These are phyloP conservation scores for Sinopyrophorus schimmeli DNA, from an alignment of 2,888 invertebrate species.

Conservation along the genomic window DNA sequence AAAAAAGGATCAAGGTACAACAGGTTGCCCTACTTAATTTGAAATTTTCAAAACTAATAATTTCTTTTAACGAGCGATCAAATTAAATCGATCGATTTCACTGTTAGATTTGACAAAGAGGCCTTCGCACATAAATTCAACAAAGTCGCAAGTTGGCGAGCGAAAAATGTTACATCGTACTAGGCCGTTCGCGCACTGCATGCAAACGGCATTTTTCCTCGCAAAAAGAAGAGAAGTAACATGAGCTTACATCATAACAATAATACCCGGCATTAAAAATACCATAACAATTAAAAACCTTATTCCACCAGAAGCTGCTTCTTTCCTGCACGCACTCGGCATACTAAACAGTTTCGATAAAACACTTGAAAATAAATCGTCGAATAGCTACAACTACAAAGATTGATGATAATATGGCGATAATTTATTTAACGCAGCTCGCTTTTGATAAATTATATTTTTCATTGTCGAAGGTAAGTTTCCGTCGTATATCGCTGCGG, in stretches of 20 bases:
- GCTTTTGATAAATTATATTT: slow-evolving; percentile 9
- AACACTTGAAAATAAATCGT: background rate
- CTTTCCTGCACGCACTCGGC: slow-evolving; percentile 9
- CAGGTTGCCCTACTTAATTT: too few species aligned
- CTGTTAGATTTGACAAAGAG: too few species aligned
- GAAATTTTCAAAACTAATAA: too few species aligned
- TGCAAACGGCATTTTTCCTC: slow-evolving; percentile 9
- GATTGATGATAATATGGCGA: slow-evolving; percentile 10
- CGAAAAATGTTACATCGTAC: slow-evolving; percentile 14
- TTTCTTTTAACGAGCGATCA: too few species aligned
- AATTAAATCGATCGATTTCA: too few species aligned
- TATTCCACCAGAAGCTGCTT: slow-evolving; percentile 17
- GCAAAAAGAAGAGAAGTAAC: slow-evolving; percentile 23
- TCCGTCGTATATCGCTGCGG: slow-evolving; percentile 5
- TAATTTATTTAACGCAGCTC: slow-evolving; percentile 9
- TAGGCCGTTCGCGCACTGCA: slow-evolving; percentile 10
- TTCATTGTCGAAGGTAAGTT: slow-evolving; percentile 1
- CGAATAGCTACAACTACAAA: slow-evolving; percentile 2
- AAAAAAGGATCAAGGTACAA: too few species aligned
- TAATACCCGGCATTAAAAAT: slow-evolving; percentile 32
- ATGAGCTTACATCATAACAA: slow-evolving; percentile 36
- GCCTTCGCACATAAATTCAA: slow-evolving; percentile 26
- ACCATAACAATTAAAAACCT: slow-evolving; percentile 35
- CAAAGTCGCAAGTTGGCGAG: slow-evolving; percentile 15
- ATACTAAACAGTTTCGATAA: slow-evolving; percentile 19